These are phyloP conservation scores for Phyllotreta striolata DNA, from an alignment of 2,888 invertebrate species.

Conservation along the genomic window DNA sequence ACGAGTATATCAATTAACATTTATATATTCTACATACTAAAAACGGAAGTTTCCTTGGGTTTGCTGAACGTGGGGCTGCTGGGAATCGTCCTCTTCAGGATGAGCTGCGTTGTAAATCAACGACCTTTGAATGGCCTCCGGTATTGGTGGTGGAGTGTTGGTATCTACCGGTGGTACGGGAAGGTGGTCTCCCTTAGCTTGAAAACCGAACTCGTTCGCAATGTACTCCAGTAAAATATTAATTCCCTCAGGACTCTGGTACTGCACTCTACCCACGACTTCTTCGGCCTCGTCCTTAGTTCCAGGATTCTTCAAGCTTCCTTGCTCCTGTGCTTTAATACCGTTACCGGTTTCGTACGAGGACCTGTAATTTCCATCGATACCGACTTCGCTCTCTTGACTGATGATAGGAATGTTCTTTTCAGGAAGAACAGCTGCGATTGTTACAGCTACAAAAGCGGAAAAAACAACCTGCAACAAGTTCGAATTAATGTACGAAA, in stretches of 20 bases:
- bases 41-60: constrained; percentile 1
- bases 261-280: constrained; percentile 63
- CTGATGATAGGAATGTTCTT: constrained; percentile 67
- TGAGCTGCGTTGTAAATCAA: constrained; percentile 62
- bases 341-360: constrained; percentile 71
- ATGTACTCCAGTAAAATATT: constrained; percentile 63
- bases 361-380: constrained; percentile 72
- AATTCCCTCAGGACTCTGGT: constrained; percentile 70
- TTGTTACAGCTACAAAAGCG: constrained; percentile 47
- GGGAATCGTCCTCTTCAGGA: constrained; percentile 32
- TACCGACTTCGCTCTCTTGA: constrained; percentile 74
- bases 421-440: constrained; percentile 50
- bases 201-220: constrained; percentile 70
- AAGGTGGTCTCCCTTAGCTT: constrained; percentile 62
- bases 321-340: constrained; percentile 67
- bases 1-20: constrained; percentile 1
- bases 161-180: constrained; percentile 71
- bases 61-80: not conserved
- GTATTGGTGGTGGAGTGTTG: constrained; percentile 74
- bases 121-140: constrained; percentile 71
- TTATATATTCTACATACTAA: not conserved
- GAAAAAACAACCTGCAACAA: constrained; percentile 47
- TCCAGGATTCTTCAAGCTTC: constrained; percentile 67
- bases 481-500: no score
- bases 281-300: constrained; percentile 60